A percentile compares a stretch with the other conserved stretches of the same genome.
Evolutionary conservation across 2,113 vertebrate genomes (phyloP).

Genomic region (Tor tambroides): DNA sequence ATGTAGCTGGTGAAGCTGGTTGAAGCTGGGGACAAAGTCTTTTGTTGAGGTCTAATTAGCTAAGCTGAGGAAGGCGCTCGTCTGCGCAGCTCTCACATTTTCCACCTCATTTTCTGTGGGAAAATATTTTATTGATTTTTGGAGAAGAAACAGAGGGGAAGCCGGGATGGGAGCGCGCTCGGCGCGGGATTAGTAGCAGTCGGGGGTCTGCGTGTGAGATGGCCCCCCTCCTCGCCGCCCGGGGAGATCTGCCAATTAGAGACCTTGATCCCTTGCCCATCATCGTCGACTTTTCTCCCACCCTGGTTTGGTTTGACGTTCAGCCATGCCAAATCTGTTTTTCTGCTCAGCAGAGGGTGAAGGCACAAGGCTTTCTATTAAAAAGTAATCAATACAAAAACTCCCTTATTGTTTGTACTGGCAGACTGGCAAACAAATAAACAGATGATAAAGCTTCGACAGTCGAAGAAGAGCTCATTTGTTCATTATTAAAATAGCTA

Average conservation of each 20-base stretch:
- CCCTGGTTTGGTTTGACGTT: conserved; percentile 48
- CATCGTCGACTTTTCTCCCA: conserved; percentile 56
- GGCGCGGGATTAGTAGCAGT: conserved; percentile 76
- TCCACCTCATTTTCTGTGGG: conserved; percentile 77
- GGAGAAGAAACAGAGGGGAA: conserved; percentile 28
- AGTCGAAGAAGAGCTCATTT: conserved; percentile 22
- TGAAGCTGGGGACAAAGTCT: conserved; percentile 43
- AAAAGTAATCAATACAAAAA: conserved; percentile 41
- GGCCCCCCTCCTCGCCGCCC: conserved; percentile 39
- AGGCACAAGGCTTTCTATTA: conserved; percentile 28
- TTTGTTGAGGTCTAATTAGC: conserved; percentile 76
- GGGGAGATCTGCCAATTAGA: conserved; percentile 63
- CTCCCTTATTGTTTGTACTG: conserved; percentile 37
- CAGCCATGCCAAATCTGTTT: conserved; percentile 39
- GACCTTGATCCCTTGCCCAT: conserved; percentile 56
- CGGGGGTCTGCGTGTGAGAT: conserved; percentile 67
- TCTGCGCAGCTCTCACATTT: conserved; percentile 65
- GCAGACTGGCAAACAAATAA: conserved; percentile 21
- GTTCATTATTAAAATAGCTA: conserved; percentile 35
- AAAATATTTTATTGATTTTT: conserved; percentile 81
- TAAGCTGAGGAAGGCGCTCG: conserved; percentile 64
- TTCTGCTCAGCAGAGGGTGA: conserved; percentile 36
- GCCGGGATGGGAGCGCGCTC: conserved; percentile 67
- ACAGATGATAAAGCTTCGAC: conserved; percentile 24
- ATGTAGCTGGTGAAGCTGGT: neutral